Evolutionary conservation across 2,113 vertebrate species (phyloP).

Genomic region (Proteles cristata): DNA sequence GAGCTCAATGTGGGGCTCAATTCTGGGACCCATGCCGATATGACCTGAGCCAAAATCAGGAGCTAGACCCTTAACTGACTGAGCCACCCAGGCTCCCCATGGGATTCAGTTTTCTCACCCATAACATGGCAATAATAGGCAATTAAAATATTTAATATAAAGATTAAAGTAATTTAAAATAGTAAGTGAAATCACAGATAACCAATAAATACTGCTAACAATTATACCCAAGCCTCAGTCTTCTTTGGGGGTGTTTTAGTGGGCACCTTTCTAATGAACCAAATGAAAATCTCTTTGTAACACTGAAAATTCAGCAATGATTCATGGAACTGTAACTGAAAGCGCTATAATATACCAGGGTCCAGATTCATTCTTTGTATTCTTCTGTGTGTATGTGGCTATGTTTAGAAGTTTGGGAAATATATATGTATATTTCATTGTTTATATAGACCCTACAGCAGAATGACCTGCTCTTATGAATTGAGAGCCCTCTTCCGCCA

Average conservation of each 20-base stretch:
- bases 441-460: background rate
- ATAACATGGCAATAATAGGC: background rate
- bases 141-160: background rate
- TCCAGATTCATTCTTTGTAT: background rate
- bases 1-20: too few relatives aligned
- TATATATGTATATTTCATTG: background rate
- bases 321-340: background rate
- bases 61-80: too few relatives aligned
- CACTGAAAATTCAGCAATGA: background rate
- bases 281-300: background rate
- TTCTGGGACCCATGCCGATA: too few relatives aligned
- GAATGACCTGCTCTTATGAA: background rate
- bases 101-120: background rate
- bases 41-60: too few relatives aligned
- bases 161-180: background rate
- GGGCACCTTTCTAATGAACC: background rate
- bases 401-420: background rate
- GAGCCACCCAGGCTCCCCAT: background rate
- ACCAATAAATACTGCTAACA: background rate
- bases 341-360: background rate
- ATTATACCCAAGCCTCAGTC: background rate
- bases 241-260: background rate
- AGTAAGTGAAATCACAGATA: background rate
- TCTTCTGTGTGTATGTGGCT: background rate
- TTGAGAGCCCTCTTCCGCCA: background rate